Base-by-base conservation (phyloP, 2,888 invertebrate genomes). In the Mesochorus sp. region DNA sequence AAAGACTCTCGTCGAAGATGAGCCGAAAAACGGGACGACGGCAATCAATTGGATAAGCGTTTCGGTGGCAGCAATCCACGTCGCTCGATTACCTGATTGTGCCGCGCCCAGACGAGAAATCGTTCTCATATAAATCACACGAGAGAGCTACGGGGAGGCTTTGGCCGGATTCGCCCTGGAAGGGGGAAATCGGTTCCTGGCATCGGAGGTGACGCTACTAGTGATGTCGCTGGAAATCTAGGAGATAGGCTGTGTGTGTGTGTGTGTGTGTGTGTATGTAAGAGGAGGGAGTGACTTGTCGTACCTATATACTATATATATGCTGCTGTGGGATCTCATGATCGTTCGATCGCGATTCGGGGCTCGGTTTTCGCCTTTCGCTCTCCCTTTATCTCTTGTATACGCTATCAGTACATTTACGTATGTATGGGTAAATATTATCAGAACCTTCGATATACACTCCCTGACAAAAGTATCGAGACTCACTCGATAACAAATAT, bases 111-210 rank as follows among this genome's bases (percentile, higher is more conserved):
- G 85, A 85, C 85, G 83, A 82, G 87, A 86, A 87, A 89, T 89
- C 87, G 86, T 86, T 85, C 86, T 84, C 85, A 82, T 85, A 88
- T 89, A 88, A 89, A 90, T 89, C 89, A 88, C 83, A 70, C 81
- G 87, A 83, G 84, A n/a, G n/a, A 85, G 81, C 80, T 84, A 83
- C 57, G 67, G 53, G 70, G n/a, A n/a, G 76, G 71, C 80, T 78
- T 73, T 68, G 55, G n/a, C 68, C 3, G 57, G 66, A 26, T 64
- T 64, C 61, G 70, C 73, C 66, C 71, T 73, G 82, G 80, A 79
- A 82, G 68, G 53, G 77, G 61, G 31, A 66, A 26, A 72, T 59
- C 17, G 61, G 57, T 34, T 24, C 64, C 39, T 26, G 26, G 44
- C 19, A 26, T 17, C 14, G 61, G 73, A 66, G 61, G 47, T 19